Evolutionary conservation across 2,797 vertebrate genomes (phyloP).

Genomic region (Scleropages formosus): DNA sequence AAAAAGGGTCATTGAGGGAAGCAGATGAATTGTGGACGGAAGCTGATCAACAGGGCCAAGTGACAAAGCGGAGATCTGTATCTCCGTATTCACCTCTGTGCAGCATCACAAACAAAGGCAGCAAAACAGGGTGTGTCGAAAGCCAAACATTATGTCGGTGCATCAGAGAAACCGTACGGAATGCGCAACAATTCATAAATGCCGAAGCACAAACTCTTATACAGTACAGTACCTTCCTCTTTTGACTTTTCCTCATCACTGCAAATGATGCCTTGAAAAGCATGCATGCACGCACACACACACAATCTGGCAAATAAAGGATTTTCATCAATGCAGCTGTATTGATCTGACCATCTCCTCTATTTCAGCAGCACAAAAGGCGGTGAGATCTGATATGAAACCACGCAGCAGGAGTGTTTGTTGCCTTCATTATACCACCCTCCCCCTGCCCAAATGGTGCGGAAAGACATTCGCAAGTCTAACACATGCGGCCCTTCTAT

Average conservation of each 20-base stretch:
- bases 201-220: too few relatives aligned
- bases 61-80: too few relatives aligned
- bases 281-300: too few relatives aligned
- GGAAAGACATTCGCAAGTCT: conserved; percentile 46
- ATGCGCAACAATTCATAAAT: too few relatives aligned
- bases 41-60: too few relatives aligned
- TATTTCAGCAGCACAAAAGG: conserved; percentile 23
- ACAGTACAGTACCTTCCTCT: neutral
- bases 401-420: conserved; percentile 43
- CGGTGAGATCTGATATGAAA: conserved; percentile 17
- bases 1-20: too few relatives aligned
- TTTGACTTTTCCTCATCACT: conserved; percentile 13
- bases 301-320: neutral
- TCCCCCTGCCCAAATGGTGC: conserved; percentile 36
- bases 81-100: too few relatives aligned
- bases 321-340: conserved; percentile 17
- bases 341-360: neutral
- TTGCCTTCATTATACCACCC: conserved; percentile 42
- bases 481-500: conserved; percentile 39
- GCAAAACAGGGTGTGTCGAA: too few relatives aligned
- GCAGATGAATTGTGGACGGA: too few relatives aligned
- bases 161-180: too few relatives aligned
- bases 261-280: neutral
- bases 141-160: too few relatives aligned
- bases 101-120: too few relatives aligned